Conservation (phyloP, 1,140 invertebrate species). For the Scaptomyza graminum region DNA sequence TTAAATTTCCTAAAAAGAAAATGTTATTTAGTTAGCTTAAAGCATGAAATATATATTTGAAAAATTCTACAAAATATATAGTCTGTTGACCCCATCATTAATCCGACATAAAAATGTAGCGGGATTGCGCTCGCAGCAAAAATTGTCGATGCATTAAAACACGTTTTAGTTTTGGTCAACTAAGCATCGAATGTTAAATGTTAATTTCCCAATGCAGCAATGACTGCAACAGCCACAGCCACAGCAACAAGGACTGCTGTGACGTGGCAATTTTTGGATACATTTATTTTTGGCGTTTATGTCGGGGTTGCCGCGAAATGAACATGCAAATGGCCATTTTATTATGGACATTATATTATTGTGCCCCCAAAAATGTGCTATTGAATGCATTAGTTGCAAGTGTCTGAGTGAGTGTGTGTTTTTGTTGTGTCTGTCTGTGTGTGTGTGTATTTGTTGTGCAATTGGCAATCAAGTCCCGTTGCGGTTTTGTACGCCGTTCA, state of each 20-base stretch:
- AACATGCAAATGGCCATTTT: slow-evolving; percentile 73
- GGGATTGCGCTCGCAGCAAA: slow-evolving; percentile 29
- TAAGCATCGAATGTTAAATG: slow-evolving; percentile 56
- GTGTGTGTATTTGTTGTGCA: slow-evolving; percentile 28
- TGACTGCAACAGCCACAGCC: slow-evolving; percentile 16
- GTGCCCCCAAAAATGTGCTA: slow-evolving; percentile 57
- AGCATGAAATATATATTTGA: no score
- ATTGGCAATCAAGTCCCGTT: slow-evolving; percentile 50
- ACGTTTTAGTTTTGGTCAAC: slow-evolving; percentile 32
- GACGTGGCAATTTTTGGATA: slow-evolving; percentile 42
- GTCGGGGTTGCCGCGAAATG: slow-evolving; percentile 36
- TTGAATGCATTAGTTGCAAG: slow-evolving; percentile 65
- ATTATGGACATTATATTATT: slow-evolving; percentile 76
- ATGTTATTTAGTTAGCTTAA: no score
- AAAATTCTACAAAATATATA: no score
- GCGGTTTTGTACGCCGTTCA: slow-evolving; percentile 59
- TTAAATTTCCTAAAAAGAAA: no score
- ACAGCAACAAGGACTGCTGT: slow-evolving; percentile 12
- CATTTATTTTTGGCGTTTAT: slow-evolving; percentile 55
- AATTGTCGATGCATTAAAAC: slow-evolving; percentile 36
- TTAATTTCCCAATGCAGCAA: slow-evolving; percentile 52
- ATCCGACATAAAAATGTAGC: slow-evolving; percentile 33
- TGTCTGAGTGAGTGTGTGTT: slow-evolving; percentile 12
- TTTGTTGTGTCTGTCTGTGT: slow-evolving; percentile 12
- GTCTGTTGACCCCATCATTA: slow-evolving; percentile 23